Percentiles rank a stretch among this genome's conserved stretches.
Evolutionary conservation across 2,797 vertebrate species (phyloP).

Genomic region (Cheirogaleus major): DNA sequence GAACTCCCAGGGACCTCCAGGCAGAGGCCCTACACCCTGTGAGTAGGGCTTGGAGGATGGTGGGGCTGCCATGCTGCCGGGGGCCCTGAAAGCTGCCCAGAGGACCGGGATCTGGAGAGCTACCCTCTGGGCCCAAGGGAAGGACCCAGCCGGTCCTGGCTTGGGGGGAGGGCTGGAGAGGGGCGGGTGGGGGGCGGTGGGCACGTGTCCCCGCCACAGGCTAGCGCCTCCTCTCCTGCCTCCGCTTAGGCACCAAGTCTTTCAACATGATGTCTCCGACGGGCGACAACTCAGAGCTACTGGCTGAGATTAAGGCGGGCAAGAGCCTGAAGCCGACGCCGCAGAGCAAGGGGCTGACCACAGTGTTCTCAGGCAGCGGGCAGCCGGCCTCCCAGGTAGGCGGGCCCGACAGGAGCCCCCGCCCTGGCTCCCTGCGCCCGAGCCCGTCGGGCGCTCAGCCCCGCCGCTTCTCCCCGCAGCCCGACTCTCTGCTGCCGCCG

Average conservation of each 20-base stretch:
- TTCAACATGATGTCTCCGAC: slow-evolving; percentile 99
- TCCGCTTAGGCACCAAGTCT: slow-evolving; percentile 93
- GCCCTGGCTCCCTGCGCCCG: fast-evolving
- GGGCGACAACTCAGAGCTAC: slow-evolving; percentile 96
- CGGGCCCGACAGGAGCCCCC: background rate
- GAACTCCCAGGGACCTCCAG: slow-evolving; percentile 55
- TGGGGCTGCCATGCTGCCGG: background rate
- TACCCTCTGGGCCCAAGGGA: background rate
- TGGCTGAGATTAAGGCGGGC: slow-evolving; percentile 99
- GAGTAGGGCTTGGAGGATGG: slow-evolving; percentile 36
- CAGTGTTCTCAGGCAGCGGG: slow-evolving; percentile 93
- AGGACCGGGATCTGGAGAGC: background rate
- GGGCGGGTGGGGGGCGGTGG: fast-evolving
- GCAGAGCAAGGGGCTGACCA: slow-evolving; percentile 96
- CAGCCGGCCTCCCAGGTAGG: slow-evolving; percentile 85
- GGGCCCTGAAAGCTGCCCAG: background rate
- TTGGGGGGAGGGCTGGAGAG: background rate
- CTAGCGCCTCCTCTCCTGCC: background rate
- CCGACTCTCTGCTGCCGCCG: slow-evolving; percentile 78
- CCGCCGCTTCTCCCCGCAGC: slow-evolving; percentile 63
- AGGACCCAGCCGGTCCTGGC: background rate
- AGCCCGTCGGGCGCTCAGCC: background rate
- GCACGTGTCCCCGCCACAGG: background rate
- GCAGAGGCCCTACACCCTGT: background rate
- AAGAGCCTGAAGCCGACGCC: slow-evolving; percentile 97